Percentiles rank a stretch among this genome's conserved stretches.
Conservation (phyloP, 2,888 invertebrate genomes). For the Drosophila anceps region DNA sequence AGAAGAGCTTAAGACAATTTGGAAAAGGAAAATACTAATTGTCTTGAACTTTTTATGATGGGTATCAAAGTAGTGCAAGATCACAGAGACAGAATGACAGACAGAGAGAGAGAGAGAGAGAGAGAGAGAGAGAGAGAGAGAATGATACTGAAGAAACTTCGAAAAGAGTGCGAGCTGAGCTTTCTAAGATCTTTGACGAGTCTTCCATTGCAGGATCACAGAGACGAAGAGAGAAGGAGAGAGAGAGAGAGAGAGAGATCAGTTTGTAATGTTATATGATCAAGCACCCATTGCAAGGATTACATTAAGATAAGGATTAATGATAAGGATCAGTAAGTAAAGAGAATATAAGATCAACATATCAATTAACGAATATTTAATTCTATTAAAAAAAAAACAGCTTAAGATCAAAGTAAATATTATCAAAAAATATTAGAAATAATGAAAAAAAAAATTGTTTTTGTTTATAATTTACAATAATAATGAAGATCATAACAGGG, state of each 20-base stretch:
- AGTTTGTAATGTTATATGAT: not conserved
- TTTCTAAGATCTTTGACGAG: too few species aligned
- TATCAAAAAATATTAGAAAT: not conserved
- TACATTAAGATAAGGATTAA: too few species aligned
- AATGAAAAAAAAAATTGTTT: not conserved
- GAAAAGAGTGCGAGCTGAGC: too few species aligned
- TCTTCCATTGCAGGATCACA: too few species aligned
- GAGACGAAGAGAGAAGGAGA: too few species aligned
- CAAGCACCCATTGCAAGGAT: too few species aligned
- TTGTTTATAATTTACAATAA: not conserved
- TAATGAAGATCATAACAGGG: slow-evolving; percentile 11
- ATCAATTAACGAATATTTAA: slow-evolving; percentile 3
- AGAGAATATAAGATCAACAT: not conserved
- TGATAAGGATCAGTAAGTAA: not conserved
- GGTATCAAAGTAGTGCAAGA: not conserved
- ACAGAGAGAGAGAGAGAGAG: not conserved
- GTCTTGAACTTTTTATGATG: slow-evolving; percentile 4
- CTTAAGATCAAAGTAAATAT: not conserved
- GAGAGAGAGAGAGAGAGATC: too few species aligned
- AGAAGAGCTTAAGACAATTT: not conserved
- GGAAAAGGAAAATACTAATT: not conserved
- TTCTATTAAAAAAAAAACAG: not conserved
- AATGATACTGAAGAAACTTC: too few species aligned
- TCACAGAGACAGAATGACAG: not conserved
- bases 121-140: not conserved